Percentiles rank a stretch among this genome's conserved stretches.
These are phyloP conservation scores for Melanotaenia maccullochi DNA, from an alignment of 2,797 vertebrate genomes.

Conservation along the genomic window DNA sequence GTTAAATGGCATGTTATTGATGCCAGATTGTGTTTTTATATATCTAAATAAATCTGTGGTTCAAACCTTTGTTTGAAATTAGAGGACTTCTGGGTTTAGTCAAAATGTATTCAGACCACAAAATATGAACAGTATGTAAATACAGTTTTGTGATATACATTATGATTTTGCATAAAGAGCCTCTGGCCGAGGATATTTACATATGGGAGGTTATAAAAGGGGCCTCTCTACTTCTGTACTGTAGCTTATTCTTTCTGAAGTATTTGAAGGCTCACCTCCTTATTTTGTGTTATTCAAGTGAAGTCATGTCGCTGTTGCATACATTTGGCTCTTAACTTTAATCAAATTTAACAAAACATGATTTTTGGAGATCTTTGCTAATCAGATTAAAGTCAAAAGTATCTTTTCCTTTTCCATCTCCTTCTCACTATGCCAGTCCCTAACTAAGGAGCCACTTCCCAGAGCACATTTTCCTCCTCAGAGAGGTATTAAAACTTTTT, in stretches of 20 bases:
- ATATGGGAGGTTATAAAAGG: background rate
- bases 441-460: background rate
- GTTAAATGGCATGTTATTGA: too few relatives aligned
- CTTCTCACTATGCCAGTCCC: constrained; percentile 16
- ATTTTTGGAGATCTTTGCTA: constrained; percentile 31
- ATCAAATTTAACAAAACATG: constrained; percentile 6
- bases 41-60: too few relatives aligned
- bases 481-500: constrained; percentile 38
- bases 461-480: constrained; percentile 16
- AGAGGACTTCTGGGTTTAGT: too few relatives aligned
- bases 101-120: background rate
- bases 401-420: constrained; percentile 7
- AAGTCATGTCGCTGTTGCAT: constrained; percentile 24
- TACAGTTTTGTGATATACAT: background rate
- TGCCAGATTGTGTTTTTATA: too few relatives aligned
- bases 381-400: constrained; percentile 24
- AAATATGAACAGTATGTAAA: background rate
- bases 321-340: constrained; percentile 31
- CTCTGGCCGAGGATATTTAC: background rate
- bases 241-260: background rate
- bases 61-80: too few relatives aligned
- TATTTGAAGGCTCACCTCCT: too few relatives aligned
- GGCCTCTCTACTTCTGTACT: too few relatives aligned
- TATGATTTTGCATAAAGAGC: background rate
- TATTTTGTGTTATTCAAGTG: background rate